Conservation (phyloP, 2,888 invertebrate genomes). For the Xanthorhoe spadicearia region DNA sequence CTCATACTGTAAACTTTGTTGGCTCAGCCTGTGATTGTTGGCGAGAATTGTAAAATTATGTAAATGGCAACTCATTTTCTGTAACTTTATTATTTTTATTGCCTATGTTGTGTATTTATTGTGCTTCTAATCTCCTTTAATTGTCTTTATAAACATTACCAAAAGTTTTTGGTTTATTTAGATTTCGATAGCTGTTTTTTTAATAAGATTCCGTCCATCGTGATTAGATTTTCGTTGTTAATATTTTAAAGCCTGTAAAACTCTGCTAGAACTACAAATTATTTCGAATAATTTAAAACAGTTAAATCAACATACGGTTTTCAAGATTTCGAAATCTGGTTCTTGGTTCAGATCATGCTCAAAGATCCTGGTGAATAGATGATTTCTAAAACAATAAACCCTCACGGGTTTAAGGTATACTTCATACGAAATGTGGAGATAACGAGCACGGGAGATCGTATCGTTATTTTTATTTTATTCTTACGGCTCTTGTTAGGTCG, state of each 20-base stretch:
- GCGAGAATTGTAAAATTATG: constrained; percentile 44
- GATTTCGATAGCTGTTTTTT: not conserved
- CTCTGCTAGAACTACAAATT: too few relatives aligned
- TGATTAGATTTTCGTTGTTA: not conserved
- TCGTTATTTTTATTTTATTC: constrained; percentile 69
- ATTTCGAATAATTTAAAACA: too few relatives aligned
- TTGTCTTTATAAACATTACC: constrained; percentile 14
- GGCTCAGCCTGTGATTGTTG: constrained; percentile 46
- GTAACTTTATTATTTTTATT: constrained; percentile 42
- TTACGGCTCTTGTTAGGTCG: constrained; percentile 65
- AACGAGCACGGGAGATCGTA: constrained; percentile 64
- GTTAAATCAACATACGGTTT: not conserved
- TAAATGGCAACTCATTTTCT: constrained; percentile 40
- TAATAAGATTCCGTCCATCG: not conserved
- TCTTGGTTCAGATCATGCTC: constrained; percentile 1
- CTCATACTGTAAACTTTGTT: constrained; percentile 44
- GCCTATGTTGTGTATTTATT: constrained; percentile 35
- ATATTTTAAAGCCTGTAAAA: too few relatives aligned
- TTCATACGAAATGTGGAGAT: constrained; percentile 59
- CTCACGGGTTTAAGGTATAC: constrained; percentile 38
- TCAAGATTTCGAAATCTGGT: not conserved
- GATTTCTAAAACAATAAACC: constrained; percentile 38
- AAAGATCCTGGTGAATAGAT: constrained; percentile 15
- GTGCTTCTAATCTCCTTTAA: constrained; percentile 22
- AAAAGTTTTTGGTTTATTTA: constrained; percentile 2